Base-by-base conservation (phyloP, 2,113 vertebrate genomes). In the Stegastes partitus region DNA sequence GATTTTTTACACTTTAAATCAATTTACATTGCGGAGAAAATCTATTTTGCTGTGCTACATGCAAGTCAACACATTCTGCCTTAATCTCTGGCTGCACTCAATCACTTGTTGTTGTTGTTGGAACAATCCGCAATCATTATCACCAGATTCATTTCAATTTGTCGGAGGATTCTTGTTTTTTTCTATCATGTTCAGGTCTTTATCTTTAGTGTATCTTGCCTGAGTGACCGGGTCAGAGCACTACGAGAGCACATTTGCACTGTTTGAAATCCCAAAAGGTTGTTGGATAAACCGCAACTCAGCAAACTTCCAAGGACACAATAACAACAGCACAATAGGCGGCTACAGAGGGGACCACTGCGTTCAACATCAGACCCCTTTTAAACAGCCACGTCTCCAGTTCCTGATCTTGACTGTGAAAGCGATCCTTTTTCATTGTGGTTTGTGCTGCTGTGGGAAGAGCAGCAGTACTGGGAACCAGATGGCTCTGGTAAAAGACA, bases 321-420 rank as follows among this genome's bases (percentile, higher is more conserved):
- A 77, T 81, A 87, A 89, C 73, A 89, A 47, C 19, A 26, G 42
- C 63, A 90, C 89, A 91, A 90, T 76, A 34, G 68, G 74, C 77
- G 55, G 61, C 80, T 65, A 72, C 71, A 82, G 81, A 83, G 77
- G 58, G 87, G 74, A 81, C 69, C 79, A 26, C 75, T 68, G 72
- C 12, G 53, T 68, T 71, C 69, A 59, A 51, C 77, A 83, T 82
- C 79, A 87, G 81, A 83, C 86, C 81, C 75, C 86, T 87, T 84
- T 88, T 64, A 87, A 87, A 47, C 57, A 68, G 80, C 79, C 61
- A 50, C 28, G 54, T 87, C 91, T 91, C 87, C 82, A 26, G 81
- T 90, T 91, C 84, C 84, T 77, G 68, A 87, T 88, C 87, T 70
- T 77, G 83, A 90, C 81, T 91, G 79, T 83, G 89, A 94, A 89